phyloP scores from a whole-genome alignment of 2,113 vertebrate species.

The Phylloscopus whistleri region DNA sequence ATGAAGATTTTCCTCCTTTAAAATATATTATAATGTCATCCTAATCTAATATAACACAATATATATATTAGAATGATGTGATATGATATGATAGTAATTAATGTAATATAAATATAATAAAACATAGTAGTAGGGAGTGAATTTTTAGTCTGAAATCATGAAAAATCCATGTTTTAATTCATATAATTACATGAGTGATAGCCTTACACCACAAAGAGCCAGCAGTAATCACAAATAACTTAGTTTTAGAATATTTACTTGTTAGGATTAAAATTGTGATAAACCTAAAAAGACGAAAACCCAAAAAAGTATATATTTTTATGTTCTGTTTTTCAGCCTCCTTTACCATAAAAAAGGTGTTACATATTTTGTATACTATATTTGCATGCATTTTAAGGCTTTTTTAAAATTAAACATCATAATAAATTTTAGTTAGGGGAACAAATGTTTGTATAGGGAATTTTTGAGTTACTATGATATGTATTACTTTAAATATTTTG shows the following conservation, averaged over 20 bases:
- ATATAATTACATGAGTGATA: neutral
- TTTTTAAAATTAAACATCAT: neutral
- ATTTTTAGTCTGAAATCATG: neutral
- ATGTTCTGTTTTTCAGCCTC: neutral
- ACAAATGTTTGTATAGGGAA: neutral
- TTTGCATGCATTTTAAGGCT: neutral
- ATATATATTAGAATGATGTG: neutral
- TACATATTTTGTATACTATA: neutral
- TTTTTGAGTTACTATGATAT: neutral
- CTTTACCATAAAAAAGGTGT: neutral
- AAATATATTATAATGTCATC: neutral
- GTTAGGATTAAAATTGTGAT: neutral
- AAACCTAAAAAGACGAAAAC: neutral
- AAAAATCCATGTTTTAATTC: neutral
- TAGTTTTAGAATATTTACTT: neutral
- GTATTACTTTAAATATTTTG: neutral
- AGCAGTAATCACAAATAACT: neutral
- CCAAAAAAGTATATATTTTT: neutral
- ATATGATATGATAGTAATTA: neutral
- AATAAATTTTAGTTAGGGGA: neutral
- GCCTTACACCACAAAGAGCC: rapidly evolving
- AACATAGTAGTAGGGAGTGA: neutral
- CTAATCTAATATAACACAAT: neutral
- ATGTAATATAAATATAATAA: neutral
- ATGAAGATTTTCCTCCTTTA: neutral